phyloP scores from a whole-genome alignment of 2,113 vertebrate species.

The Lycaon pictus region DNA sequence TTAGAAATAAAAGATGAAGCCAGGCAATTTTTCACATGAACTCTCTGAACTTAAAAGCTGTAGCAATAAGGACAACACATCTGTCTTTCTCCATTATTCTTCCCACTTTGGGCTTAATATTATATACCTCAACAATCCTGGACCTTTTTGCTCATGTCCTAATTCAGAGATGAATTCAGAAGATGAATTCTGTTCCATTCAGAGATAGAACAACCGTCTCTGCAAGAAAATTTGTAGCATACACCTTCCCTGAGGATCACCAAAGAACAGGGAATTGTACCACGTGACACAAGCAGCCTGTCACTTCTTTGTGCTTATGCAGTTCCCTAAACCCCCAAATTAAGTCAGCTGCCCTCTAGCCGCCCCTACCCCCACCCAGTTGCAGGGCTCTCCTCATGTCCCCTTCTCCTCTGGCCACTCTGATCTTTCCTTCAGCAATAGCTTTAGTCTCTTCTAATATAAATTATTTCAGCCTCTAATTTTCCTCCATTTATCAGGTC shows the following conservation, averaged over 20 bases:
- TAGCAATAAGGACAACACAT: neutral
- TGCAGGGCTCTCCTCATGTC: neutral
- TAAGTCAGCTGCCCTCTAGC: neutral
- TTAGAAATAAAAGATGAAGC: neutral
- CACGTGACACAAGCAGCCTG: fast-evolving
- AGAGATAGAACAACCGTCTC: neutral
- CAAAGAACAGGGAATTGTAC: neutral
- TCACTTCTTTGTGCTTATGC: neutral
- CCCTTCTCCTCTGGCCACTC: neutral
- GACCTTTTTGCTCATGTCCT: neutral
- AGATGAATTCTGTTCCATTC: neutral
- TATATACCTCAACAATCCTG: neutral
- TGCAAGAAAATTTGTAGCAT: neutral
- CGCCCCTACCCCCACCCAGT: neutral
- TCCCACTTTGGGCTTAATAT: neutral
- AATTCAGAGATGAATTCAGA: too few species aligned
- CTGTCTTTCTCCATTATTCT: neutral
- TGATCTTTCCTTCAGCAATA: neutral
- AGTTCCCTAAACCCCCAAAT: neutral
- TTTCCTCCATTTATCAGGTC: neutral
- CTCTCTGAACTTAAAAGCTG: neutral
- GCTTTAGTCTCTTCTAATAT: neutral
- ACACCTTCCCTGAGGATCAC: fast-evolving
- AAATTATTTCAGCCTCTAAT: neutral
- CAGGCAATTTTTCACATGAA: neutral